Conservation (phyloP, 30 jellyfish, hydroid and myxozoan genomes). For the Phacellophora camtschatica region DNA sequence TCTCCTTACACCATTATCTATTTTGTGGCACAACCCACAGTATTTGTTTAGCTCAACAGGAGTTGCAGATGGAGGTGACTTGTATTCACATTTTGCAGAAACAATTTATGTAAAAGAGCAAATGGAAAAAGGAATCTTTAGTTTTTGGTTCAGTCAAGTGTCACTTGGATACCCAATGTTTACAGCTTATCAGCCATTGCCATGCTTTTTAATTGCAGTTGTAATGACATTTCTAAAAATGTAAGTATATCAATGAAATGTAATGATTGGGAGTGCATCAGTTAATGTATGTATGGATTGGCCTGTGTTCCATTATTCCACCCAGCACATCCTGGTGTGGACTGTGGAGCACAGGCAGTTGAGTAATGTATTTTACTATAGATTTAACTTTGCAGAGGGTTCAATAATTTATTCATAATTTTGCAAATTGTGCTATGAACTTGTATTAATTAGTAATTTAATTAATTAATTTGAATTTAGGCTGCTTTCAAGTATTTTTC, state of each 20-base stretch:
- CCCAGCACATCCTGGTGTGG: no score
- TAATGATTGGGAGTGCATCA: no score
- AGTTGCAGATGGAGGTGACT: conserved; percentile 83
- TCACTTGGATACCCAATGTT: conserved; percentile 82
- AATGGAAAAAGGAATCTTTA: conserved; percentile 42
- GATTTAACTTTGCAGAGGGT: background rate
- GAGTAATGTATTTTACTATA: no score
- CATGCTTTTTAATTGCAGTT: conserved; percentile 65
- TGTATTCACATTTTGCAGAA: conserved; percentile 70
- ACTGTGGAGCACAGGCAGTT: no score
- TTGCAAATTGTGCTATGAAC: background rate
- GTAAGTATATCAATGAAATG: no score
- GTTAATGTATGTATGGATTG: no score
- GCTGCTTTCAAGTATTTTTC: no score
- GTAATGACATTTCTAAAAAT: conserved; percentile 60
- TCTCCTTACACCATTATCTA: conserved; percentile 39
- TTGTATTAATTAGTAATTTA: no score
- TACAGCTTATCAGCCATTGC: conserved; percentile 80
- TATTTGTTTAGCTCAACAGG: conserved; percentile 58
- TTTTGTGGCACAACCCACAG: conserved; percentile 24
- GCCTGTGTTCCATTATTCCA: no score
- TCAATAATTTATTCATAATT: background rate
- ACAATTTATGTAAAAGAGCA: conserved; percentile 75
- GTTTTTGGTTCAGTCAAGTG: conserved; percentile 67
- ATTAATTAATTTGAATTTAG: no score